A percentile compares a stretch with the other conserved stretches of the same genome.
These are phyloP conservation scores for Drosophila multiciliata DNA, from an alignment of 2,888 invertebrate genomes.

Conservation along the genomic window DNA sequence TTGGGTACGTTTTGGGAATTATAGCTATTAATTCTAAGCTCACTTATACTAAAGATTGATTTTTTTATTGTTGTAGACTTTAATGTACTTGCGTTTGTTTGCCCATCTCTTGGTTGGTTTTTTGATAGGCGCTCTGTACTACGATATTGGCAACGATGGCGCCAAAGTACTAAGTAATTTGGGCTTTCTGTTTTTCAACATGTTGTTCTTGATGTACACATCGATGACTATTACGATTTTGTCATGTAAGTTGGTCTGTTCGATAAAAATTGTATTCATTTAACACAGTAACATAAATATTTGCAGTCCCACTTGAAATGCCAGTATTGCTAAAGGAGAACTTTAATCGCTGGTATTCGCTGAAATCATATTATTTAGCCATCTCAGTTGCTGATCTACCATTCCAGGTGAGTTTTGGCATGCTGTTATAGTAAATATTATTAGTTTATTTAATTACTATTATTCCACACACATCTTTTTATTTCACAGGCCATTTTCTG, in stretches of 20 bases:
- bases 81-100: constrained; percentile 97
- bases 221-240: constrained; percentile 99
- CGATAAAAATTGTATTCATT: neutral
- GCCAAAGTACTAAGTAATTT: constrained; percentile 98
- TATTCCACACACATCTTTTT: constrained; percentile 72
- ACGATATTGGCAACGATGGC: constrained; percentile 98
- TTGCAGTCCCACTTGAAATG: constrained; percentile 96
- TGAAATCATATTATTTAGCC: constrained; percentile 97
- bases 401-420: constrained; percentile 91
- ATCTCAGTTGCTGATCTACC: constrained; percentile 98
- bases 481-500: constrained; percentile 94
- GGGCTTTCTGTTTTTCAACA: constrained; percentile 98
- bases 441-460: neutral
- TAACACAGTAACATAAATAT: neutral
- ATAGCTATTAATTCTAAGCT: neutral
- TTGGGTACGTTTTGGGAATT: constrained; percentile 88
- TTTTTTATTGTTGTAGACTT: constrained; percentile 87
- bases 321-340: constrained; percentile 97
- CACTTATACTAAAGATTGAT: neutral
- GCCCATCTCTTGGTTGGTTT: constrained; percentile 97
- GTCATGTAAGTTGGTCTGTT: constrained; percentile 90
- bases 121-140: constrained; percentile 97
- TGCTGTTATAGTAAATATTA: neutral
- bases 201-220: constrained; percentile 99
- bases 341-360: constrained; percentile 98